Base-by-base conservation (phyloP, 2,888 invertebrate genomes). In the Ochlodes sylvanus region DNA sequence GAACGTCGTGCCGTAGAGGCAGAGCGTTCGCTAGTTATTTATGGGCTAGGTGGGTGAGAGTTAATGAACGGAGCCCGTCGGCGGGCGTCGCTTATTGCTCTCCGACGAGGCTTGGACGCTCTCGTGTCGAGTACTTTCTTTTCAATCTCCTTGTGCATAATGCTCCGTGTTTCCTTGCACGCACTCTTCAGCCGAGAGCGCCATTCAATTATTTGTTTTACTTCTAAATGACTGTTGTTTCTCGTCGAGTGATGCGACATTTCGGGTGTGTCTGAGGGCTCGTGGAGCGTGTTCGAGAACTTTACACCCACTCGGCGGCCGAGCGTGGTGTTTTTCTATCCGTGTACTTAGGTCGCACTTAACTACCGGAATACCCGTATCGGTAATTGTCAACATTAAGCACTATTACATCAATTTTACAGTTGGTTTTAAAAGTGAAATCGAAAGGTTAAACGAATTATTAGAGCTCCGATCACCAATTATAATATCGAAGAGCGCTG, bases 141-240 rank as follows among this genome's bases (percentile, higher is more conserved):
- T 90, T 90, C 91, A 91, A 88, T 86, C 87, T 87, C 83, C 88
- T 88, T 87, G 88, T 89, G 91, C 89, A 92, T 90, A 91, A 91
- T 91, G 88, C 87, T 82, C 80, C 81, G 83, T 85, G 88, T 85
- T 86, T 80, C 85, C 84, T 84, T 79, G 84, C 86, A 89, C 89
- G 89, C 89, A 89, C 89, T 88, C 84, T 81, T 76, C 77, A 77
- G 73, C 78, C 75, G 83, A 87, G 88, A 86, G 85, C 81, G 80
- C 82, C 81, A 85, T 90, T 86, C 88, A 88, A 81, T 82, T 92
- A 86, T 92, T 92, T 91, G 90, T 89, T 88, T 89, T 89, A 84
- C 85, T 82, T 86, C 83, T 88, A 86, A 88, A 86, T 83, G 86
- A 80, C 83, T 84, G 83, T 87, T 87, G 86, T 86, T 84, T 76